These are phyloP conservation scores for Anhinga rufa DNA, from an alignment of 2,113 vertebrate genomes.

Conservation along the genomic window DNA sequence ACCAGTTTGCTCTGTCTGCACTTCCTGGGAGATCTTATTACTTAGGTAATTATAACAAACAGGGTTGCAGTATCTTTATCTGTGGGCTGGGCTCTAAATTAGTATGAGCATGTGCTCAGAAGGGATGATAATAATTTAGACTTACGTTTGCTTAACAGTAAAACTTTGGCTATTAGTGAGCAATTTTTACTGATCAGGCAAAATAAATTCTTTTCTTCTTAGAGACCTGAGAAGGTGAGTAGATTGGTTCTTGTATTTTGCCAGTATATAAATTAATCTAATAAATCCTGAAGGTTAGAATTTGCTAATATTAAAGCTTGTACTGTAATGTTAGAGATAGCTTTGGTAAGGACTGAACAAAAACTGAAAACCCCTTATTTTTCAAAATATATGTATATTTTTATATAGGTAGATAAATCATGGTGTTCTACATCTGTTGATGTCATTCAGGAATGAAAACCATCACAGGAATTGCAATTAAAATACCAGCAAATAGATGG, in stretches of 20 bases:
- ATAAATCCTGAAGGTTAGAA: not conserved
- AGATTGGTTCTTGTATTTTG: not conserved
- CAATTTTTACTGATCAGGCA: not conserved
- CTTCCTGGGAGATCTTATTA: slow-evolving; percentile 56
- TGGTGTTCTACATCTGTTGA: not conserved
- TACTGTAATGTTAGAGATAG: not conserved
- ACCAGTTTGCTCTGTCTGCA: not conserved
- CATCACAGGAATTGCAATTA: not conserved
- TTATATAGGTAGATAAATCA: not conserved
- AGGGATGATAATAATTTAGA: slow-evolving; percentile 23
- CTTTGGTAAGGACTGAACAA: not conserved
- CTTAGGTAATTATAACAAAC: slow-evolving; percentile 34
- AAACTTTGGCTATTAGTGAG: not conserved
- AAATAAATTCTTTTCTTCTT: not conserved
- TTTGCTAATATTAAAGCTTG: not conserved
- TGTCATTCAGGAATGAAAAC: not conserved
- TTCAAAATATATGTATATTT: not conserved
- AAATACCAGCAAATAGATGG: not conserved
- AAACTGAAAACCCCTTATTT: not conserved
- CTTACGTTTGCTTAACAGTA: not conserved
- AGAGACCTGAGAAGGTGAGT: slow-evolving; percentile 12
- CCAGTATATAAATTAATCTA: not conserved
- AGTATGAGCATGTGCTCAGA: slow-evolving; percentile 30
- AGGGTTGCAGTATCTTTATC: slow-evolving; percentile 39
- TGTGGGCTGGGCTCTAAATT: slow-evolving; percentile 58